These are phyloP conservation scores for Drosophila tropicalis DNA, from an alignment of 1,140 invertebrate species.

Conservation along the genomic window DNA sequence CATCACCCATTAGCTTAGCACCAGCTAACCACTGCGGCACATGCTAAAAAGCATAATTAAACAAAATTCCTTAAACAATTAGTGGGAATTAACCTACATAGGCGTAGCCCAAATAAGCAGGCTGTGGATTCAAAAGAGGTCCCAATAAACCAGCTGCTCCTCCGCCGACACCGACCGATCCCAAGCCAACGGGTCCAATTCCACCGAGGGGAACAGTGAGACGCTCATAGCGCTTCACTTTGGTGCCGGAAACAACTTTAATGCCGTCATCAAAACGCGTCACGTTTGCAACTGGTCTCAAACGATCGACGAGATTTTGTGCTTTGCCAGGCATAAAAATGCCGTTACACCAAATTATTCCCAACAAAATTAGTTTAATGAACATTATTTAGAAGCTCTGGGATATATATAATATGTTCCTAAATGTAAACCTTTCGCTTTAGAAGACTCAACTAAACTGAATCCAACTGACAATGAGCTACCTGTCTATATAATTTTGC, in stretches of 20 bases:
- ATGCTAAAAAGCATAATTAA: constrained; percentile 21
- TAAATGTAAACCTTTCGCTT: constrained; percentile 28
- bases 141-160: constrained; percentile 56
- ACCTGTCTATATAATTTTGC: constrained; percentile 40
- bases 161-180: constrained; percentile 38
- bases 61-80: not conserved
- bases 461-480: constrained; percentile 32
- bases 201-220: constrained; percentile 64
- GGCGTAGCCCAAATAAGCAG: constrained; percentile 57
- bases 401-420: not conserved
- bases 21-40: constrained; percentile 73
- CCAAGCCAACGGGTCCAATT: constrained; percentile 46
- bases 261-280: constrained; percentile 63
- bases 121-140: constrained; percentile 56
- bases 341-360: constrained; percentile 42
- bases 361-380: constrained; percentile 37
- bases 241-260: constrained; percentile 79
- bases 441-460: constrained; percentile 47
- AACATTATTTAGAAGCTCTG: constrained; percentile 37
- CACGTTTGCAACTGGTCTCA: constrained; percentile 52
- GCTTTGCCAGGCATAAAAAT: constrained; percentile 64
- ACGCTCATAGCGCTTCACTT: constrained; percentile 76
- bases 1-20: constrained; percentile 64
- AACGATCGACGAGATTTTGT: constrained; percentile 69
- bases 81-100: constrained; percentile 51